Conservation (phyloP, 2,888 invertebrate genomes). For the Apodemia mormo region DNA sequence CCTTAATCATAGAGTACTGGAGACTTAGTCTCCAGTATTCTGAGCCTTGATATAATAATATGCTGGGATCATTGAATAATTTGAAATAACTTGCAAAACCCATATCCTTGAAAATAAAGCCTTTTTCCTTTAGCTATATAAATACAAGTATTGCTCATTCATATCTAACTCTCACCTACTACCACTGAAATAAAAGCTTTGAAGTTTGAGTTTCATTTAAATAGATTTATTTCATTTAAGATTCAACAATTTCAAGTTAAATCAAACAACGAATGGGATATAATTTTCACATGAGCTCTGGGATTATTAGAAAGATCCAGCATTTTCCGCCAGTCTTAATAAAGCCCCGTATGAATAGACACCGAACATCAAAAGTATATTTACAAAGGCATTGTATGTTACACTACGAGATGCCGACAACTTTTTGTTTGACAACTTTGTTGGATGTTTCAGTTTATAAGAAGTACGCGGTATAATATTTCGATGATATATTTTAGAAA, state of each 20-base stretch:
- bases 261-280: neutral
- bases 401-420: conserved; percentile 6
- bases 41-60: too few species aligned
- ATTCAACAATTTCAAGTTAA: neutral
- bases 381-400: conserved; percentile 11
- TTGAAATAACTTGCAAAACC: too few species aligned
- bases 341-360: neutral
- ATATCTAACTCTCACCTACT: too few species aligned
- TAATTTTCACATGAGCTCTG: neutral
- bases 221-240: neutral
- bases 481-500: too few species aligned
- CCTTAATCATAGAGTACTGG: too few species aligned
- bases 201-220: too few species aligned
- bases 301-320: conserved; percentile 2
- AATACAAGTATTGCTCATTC: too few species aligned
- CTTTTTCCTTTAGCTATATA: too few species aligned
- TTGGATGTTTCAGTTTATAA: neutral
- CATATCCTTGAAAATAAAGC: too few species aligned
- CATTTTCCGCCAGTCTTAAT: conserved; percentile 6
- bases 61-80: too few species aligned
- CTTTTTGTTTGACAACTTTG: conserved; percentile 13
- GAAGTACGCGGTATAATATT: neutral
- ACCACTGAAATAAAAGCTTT: too few species aligned
- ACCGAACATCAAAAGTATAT: conserved; percentile 14
- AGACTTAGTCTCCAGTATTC: too few species aligned